A percentile compares a stretch with the other conserved stretches of the same genome.
phyloP scores from a whole-genome alignment of 37 sponge, comb jelly and placozoan species.

The Ianthella basta region DNA sequence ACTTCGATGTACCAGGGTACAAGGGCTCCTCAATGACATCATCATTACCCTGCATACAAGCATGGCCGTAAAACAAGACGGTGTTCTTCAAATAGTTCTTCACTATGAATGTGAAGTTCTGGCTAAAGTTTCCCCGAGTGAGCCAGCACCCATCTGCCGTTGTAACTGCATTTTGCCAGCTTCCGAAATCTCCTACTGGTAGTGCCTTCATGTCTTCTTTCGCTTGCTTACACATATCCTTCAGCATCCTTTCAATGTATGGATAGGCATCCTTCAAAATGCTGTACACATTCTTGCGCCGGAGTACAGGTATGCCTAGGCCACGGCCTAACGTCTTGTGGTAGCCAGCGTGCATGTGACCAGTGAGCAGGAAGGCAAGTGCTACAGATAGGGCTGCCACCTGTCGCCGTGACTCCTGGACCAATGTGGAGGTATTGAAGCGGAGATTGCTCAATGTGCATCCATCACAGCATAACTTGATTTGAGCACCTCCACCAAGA shows the following conservation, averaged over 20 bases:
- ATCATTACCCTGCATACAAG: constrained; percentile 27
- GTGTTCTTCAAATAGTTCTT: constrained; percentile 28
- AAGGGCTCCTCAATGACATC: not conserved
- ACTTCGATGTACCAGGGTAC: constrained; percentile 40
- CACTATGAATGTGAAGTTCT: constrained; percentile 36
- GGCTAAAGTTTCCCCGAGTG: constrained; percentile 19
- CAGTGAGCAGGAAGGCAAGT: constrained; percentile 28
- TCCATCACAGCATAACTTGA: constrained; percentile 11
- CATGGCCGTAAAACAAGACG: constrained; percentile 35
- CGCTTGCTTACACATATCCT: constrained; percentile 16
- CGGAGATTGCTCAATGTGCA: not conserved
- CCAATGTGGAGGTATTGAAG: constrained; percentile 3
- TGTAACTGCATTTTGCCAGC: constrained; percentile 32
- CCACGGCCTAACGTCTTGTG: not conserved
- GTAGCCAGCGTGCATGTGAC: constrained; percentile 16
- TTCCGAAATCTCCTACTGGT: not conserved
- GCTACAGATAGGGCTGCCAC: not conserved
- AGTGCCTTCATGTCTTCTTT: constrained; percentile 41
- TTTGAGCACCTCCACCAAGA: constrained; percentile 1
- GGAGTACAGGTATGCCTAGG: constrained; percentile 22
- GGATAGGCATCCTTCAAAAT: constrained; percentile 12
- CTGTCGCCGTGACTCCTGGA: not conserved
- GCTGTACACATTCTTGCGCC: not conserved
- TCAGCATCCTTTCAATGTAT: constrained; percentile 3
- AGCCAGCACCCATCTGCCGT: constrained; percentile 36